Evolutionary conservation across 2,797 vertebrate genomes (phyloP).

Genomic region (Toxotes lorentzi): DNA sequence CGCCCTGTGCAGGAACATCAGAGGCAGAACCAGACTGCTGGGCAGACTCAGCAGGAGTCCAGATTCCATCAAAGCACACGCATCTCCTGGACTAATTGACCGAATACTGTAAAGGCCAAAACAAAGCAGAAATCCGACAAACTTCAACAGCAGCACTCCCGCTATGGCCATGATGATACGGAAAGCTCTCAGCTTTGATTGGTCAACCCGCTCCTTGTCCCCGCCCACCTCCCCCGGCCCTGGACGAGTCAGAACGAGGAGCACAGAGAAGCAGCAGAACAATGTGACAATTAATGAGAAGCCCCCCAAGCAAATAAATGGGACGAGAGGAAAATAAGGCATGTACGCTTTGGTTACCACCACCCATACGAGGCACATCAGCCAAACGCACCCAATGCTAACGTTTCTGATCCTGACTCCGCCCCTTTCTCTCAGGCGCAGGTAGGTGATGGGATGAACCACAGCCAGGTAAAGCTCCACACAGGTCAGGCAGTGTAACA

Average conservation of each 20-base stretch:
- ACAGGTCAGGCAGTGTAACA: constrained; percentile 50
- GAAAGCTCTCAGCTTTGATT: constrained; percentile 44
- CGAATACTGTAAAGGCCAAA: accelerated
- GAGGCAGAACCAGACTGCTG: constrained; percentile 46
- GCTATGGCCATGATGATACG: constrained; percentile 8
- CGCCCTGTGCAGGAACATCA: constrained; percentile 45
- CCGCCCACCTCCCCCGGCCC: constrained; percentile 6
- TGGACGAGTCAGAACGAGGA: neutral
- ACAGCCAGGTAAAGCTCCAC: constrained; percentile 55
- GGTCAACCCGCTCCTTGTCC: neutral
- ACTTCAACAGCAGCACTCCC: constrained; percentile 8
- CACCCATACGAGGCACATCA: neutral
- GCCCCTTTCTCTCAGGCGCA: accelerated
- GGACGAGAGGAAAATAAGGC: accelerated
- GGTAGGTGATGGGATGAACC: constrained; percentile 38
- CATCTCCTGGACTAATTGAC: accelerated
- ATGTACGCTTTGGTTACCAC: accelerated
- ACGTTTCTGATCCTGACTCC: constrained; percentile 10
- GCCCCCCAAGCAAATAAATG: accelerated
- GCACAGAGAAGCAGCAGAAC: constrained; percentile 25
- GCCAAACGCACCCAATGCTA: constrained; percentile 11
- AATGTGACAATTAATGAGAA: accelerated
- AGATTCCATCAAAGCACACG: neutral
- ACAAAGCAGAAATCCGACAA: neutral
- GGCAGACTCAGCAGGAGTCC: neutral